Conservation (phyloP, 2,888 invertebrate species). For the Scrobipalpa costella region DNA sequence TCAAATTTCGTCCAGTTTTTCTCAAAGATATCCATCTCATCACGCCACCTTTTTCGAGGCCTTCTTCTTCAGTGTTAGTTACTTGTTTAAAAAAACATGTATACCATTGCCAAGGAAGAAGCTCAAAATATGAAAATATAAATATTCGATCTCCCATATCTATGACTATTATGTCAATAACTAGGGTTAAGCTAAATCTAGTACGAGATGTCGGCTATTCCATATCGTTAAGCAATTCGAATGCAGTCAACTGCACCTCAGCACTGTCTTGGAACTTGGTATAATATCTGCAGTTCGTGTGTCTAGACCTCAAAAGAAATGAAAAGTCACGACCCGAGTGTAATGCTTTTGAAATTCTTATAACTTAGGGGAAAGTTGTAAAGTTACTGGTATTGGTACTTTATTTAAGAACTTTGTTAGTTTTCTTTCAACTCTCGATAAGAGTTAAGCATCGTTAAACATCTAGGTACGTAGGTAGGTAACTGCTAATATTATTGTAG, state of each 20-base stretch:
- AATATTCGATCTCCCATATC: no score
- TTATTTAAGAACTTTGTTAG: not conserved
- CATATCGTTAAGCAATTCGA: not conserved
- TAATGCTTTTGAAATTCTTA: slow-evolving; percentile 8
- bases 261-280: not conserved
- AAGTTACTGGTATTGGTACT: not conserved
- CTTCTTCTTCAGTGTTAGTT: no score
- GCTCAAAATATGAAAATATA: no score
- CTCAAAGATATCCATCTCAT: no score
- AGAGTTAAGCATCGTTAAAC: not conserved
- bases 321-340: not conserved
- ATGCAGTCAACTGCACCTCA: not conserved
- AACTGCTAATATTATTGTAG: no score
- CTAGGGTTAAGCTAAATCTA: no score
- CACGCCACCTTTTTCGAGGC: no score
- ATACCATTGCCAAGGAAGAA: no score
- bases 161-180: no score
- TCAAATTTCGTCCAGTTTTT: no score
- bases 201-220: not conserved
- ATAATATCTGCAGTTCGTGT: not conserved
- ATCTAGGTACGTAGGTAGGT: not conserved
- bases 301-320: not conserved
- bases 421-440: not conserved
- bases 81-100: no score
- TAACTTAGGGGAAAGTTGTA: not conserved